Base-by-base conservation (phyloP, 2,888 invertebrate genomes). In the Ornithoptera alexandrae region DNA sequence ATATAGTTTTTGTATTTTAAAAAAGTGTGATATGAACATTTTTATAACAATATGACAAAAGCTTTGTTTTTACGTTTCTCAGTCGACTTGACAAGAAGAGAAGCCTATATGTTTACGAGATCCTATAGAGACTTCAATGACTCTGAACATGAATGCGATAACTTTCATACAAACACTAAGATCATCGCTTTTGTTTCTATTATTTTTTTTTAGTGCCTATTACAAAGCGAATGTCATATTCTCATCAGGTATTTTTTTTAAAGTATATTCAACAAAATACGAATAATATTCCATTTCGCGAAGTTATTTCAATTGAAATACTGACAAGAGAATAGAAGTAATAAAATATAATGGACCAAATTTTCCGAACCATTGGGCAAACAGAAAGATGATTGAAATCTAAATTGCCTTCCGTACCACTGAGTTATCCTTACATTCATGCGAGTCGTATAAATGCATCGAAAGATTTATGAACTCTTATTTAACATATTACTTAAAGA, bases 371-470 rank as follows among this genome's bases (percentile, higher is more conserved):
- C 68, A 24, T 65, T 65, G 68, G 60, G 65, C 65, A 69, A 68
- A 61, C 65, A 60, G 68, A 65, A 69, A 69, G 39, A 60, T 65
- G 68, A 69, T 69, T 65, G 68, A 69, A 65, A 69, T 69, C 61
- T 60, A 60, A 69, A 65, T 69, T 61, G 65, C 42, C 61, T 69
- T 69, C 68, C 68, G 39, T 58, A 36, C 36, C 56, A 61, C 60
- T 65, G 65, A 64, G 68, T 59, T 68, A 68, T 59, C 36, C 46
- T 68, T 59, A 68, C 50, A 36, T 63, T 64, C 59, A 22, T 64
- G 63, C 39, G 24, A 53, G 63, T 60, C 39, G 53, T 59, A 46
- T 64, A 46, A 63, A n/a, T 59, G 58, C 62, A 60, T 53, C 53
- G 59, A 58, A 63, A 42, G 18, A 58, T 59, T 68, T 12, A 63